These are phyloP conservation scores for Cantharis nigra DNA, from an alignment of 2,888 invertebrate genomes.

Conservation along the genomic window DNA sequence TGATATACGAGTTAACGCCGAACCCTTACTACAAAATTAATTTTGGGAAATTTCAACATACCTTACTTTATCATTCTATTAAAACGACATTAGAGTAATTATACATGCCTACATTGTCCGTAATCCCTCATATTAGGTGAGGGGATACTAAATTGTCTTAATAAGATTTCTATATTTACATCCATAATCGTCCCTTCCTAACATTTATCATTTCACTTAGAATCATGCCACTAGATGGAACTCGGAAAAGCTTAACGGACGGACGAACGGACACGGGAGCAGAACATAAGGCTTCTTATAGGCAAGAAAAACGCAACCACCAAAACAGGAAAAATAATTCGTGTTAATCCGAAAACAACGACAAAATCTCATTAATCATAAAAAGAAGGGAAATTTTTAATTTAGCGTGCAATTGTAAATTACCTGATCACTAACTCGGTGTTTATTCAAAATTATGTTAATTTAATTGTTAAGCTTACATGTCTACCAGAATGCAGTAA, in stretches of 20 bases:
- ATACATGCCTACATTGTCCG: slow-evolving; percentile 7
- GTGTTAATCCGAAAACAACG: neutral
- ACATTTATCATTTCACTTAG: neutral
- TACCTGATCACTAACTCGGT: neutral
- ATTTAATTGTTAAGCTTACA: neutral
- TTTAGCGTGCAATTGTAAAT: neutral
- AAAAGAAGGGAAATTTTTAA: neutral
- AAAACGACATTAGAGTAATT: slow-evolving; percentile 8
- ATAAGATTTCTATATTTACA: neutral
- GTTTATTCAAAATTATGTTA: neutral
- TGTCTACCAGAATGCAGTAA: neutral
- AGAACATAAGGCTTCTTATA: no score
- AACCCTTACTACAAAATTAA: slow-evolving; percentile 15
- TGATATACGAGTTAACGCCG: slow-evolving; percentile 14
- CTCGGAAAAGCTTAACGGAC: no score
- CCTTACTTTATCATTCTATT: neutral
- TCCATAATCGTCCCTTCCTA: neutral
- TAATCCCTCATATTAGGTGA: slow-evolving; percentile 12
- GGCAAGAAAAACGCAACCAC: no score
- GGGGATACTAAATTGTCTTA: neutral
- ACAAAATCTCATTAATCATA: neutral
- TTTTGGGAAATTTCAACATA: slow-evolving; percentile 6
- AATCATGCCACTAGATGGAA: neutral
- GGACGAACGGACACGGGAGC: no score
- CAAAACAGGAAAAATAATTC: neutral